Base-by-base conservation (phyloP, 2,888 invertebrate genomes). In the Pterostichus niger region DNA sequence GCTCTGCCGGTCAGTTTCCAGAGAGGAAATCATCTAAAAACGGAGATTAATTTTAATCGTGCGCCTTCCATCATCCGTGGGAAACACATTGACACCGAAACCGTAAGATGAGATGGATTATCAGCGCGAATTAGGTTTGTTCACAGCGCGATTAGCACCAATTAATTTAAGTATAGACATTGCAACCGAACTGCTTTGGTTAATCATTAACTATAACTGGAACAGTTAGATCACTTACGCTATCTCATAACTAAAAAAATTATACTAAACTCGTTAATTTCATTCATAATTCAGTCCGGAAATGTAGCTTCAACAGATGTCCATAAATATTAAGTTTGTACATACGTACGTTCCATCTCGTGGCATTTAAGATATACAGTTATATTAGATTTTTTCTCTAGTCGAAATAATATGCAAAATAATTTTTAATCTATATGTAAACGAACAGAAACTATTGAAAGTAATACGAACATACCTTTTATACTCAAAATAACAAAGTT, bases 21-120 rank as follows among this genome's bases (percentile, higher is more conserved):
- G 17, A 80, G 64, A 44, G 64, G 79, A 64, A 80, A 80, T 49
- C 49, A 33, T 33, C 33, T 61, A 61, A 33, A 61, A 71, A 71
- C 68, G 46, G 68, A 71, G 68, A 75, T 75, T 13, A 75, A 75
- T 75, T 75, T 49, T 75, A 64, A 59, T 59, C 31, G 59, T 10
- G 17, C 31, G 59, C 46, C 11, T 71, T 71, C 46, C 75, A 75
- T 75, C 52, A 52, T 75, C 75, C 75, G 75, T 75, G 75, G 75
- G 75, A 75, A 75, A 49, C 75, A 6, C 68, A 71, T 71, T 71
- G 68, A 71, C 68, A 71, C 68, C 68, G 44, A 71, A 71, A 64
- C 49, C 49, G 49, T 10, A 11, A 40, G n/a, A 64, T 64, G 64
- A 64, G 64, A 71, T 71, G 68, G 68, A 71, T 71, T 71, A 71